Evolutionary conservation across 2,888 invertebrate species (phyloP).

Genomic region (Pimpla rufipes): DNA sequence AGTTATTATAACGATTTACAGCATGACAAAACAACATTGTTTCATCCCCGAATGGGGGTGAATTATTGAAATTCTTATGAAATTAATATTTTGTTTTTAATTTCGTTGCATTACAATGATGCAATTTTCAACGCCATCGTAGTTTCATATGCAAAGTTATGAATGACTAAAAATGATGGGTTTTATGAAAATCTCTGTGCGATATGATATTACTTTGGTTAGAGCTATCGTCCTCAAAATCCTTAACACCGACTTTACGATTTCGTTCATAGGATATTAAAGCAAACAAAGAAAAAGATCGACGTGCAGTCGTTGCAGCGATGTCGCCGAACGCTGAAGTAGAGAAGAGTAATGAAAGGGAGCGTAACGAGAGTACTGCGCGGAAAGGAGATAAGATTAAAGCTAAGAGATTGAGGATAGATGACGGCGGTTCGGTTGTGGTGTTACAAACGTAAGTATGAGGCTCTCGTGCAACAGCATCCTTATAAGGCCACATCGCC

Average conservation of each 20-base stretch:
- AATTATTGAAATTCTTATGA: too few relatives aligned
- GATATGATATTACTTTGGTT: too few relatives aligned
- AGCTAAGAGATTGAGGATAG: slow-evolving; percentile 46
- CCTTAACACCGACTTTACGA: not conserved
- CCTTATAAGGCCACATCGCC: slow-evolving; percentile 81
- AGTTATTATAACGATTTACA: too few relatives aligned
- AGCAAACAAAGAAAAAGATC: not conserved
- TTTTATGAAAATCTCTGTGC: too few relatives aligned
- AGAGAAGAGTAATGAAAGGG: not conserved
- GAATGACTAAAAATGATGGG: too few relatives aligned
- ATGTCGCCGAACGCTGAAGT: not conserved
- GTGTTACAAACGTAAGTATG: slow-evolving; percentile 70
- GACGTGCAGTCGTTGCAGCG: not conserved
- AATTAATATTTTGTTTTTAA: too few relatives aligned
- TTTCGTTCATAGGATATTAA: not conserved
- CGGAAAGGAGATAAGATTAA: slow-evolving; percentile 1
- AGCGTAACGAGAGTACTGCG: not conserved
- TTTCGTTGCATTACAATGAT: too few relatives aligned
- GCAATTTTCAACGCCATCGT: too few relatives aligned
- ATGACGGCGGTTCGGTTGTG: slow-evolving; percentile 40
- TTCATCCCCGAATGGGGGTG: too few relatives aligned
- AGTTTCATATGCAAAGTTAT: too few relatives aligned
- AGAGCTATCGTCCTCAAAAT: too few relatives aligned
- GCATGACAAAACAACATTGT: too few relatives aligned
- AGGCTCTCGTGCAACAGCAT: slow-evolving; percentile 71